Evolutionary conservation across 1,140 invertebrate species (phyloP), one percentile per base, ranked within the genome.

Genomic region (Habropoda laboriosa): DNA sequence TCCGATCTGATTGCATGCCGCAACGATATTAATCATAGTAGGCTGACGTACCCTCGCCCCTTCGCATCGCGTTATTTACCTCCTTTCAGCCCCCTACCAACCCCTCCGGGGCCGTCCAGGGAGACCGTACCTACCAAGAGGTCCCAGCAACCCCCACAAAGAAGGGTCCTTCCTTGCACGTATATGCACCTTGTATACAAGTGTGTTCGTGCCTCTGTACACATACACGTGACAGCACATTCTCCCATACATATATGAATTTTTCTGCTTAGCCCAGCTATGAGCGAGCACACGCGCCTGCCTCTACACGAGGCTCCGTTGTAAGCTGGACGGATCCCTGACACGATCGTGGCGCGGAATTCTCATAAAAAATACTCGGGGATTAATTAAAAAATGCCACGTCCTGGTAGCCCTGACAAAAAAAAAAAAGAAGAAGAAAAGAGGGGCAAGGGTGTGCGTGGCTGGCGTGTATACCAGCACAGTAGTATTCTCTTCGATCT

Each of bases 1-100:
- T 89, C 87, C 86, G 90, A 91, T 91, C 90, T 87, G 90, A 91
- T 92, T 91, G 90, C 90, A 91, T 92, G 90, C 90, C 87, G 87
- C 87, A 87, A 82, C 86, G 90, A 91, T 92, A 91, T 91, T 92
- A 92, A 91, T 92, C 91, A 92, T 90, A 85, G 73, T 81, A 83
- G 85, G 81, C 85, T 89, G 90, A 92, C 91, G 86, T 91, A 87
- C 90, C 89, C 88, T 92, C 89, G 87, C 87, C 89, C 87, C 87
- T 89, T 88, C 86, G 81, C 81, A 85, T 86, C 84, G 86, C 85
- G 84, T 88, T 92, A 88, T 90, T 91, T 88, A 89, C 88, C 88
- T 85, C 87, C 81, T 84, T 88, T 88, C 77, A 85, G 66, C 78
- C 85, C 83, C 86, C 82, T 84, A 21, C 85, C 78, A 82, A 74